phyloP scores from a whole-genome alignment of 2,888 invertebrate genomes.

The Drosophila algonquin region DNA sequence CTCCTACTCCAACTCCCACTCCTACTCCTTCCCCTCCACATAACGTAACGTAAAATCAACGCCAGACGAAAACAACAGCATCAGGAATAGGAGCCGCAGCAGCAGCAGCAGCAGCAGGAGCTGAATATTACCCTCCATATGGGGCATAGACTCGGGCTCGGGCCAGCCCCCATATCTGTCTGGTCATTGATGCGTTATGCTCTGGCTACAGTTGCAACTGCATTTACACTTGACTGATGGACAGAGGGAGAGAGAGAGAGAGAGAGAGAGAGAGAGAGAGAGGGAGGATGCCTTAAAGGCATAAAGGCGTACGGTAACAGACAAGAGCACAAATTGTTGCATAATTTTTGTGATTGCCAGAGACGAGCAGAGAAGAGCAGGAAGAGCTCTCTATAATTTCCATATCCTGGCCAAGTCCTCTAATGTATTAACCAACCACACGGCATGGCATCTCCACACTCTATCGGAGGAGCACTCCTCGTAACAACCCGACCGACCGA shows the following conservation, averaged over 20 bases:
- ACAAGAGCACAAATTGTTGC: slow-evolving; percentile 15
- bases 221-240: slow-evolving; percentile 25
- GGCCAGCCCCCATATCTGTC: slow-evolving; percentile 10
- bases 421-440: slow-evolving; percentile 39
- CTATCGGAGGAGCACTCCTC: not conserved
- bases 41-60: slow-evolving; percentile 26
- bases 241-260: not conserved
- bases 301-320: slow-evolving; percentile 3
- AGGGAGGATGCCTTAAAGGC: not conserved
- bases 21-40: not conserved
- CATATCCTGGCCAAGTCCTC: slow-evolving; percentile 39
- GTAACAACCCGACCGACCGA: slow-evolving; percentile 3
- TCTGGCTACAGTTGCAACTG: slow-evolving; percentile 26
- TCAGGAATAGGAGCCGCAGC: not conserved
- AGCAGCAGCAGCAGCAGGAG: not conserved
- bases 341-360: slow-evolving; percentile 19
- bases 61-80: slow-evolving; percentile 44
- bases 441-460: not conserved
- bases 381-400: slow-evolving; percentile 31
- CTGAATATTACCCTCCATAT: not conserved
- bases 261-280: not conserved
- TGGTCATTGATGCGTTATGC: slow-evolving; percentile 31
- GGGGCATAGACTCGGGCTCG: not conserved
- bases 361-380: not conserved
- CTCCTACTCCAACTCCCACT: not conserved